These are phyloP conservation scores for Orestias chungarensis DNA, from an alignment of 2,797 vertebrate species.

Conservation along the genomic window DNA sequence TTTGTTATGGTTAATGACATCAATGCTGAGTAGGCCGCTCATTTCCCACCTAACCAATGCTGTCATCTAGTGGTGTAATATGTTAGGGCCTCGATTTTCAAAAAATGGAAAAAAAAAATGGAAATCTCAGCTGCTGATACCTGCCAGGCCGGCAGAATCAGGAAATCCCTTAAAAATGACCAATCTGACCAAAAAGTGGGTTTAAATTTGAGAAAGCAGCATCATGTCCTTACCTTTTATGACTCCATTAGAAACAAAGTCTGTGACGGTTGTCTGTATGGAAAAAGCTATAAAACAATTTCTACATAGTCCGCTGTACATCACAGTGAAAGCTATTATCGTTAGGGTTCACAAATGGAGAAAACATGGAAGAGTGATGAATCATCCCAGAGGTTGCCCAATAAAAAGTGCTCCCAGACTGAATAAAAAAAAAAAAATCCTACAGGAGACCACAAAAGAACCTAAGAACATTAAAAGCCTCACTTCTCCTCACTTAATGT, in stretches of 20 bases:
- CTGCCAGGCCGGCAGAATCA: too few species aligned
- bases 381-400: background rate
- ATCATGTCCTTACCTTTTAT: background rate
- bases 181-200: background rate
- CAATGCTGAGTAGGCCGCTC: background rate
- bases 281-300: background rate
- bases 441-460: background rate
- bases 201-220: background rate
- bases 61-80: constrained; percentile 69
- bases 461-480: background rate
- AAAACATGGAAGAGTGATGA: background rate
- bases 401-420: background rate
- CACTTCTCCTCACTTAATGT: background rate
- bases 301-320: background rate
- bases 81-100: background rate
- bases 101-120: background rate
- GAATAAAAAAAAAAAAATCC: background rate
- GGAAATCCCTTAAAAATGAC: background rate
- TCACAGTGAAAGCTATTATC: background rate
- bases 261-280: background rate
- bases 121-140: background rate
- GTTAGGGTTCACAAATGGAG: background rate
- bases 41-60: constrained; percentile 58
- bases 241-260: too few species aligned
- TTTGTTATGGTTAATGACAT: constrained; percentile 4